phyloP scores from a whole-genome alignment of 2,113 vertebrate genomes.

The Puma concolor region DNA sequence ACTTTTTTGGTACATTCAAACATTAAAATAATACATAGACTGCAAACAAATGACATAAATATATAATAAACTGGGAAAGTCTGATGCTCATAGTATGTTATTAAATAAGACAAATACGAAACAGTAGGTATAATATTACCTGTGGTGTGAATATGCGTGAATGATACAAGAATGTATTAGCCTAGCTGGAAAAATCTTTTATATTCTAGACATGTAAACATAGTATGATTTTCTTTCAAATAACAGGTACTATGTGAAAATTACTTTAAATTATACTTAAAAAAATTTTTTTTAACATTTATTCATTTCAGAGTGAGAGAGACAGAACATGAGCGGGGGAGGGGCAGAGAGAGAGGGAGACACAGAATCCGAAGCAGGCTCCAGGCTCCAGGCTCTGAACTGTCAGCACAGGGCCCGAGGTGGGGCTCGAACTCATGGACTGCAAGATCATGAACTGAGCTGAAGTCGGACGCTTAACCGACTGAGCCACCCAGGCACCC shows the following conservation, averaged over 20 bases:
- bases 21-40: neutral
- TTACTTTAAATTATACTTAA: too few relatives aligned
- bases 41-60: neutral
- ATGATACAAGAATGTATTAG: neutral
- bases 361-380: too few relatives aligned
- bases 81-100: neutral
- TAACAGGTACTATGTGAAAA: neutral
- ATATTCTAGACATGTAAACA: neutral
- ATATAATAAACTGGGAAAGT: neutral
- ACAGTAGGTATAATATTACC: neutral
- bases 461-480: too few relatives aligned
- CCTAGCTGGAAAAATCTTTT: neutral
- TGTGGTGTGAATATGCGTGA: neutral
- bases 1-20: neutral
- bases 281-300: too few relatives aligned
- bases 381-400: too few relatives aligned
- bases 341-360: too few relatives aligned
- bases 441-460: too few relatives aligned
- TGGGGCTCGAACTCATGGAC: too few relatives aligned
- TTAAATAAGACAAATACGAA: neutral
- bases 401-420: too few relatives aligned
- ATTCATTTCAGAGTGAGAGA: too few relatives aligned
- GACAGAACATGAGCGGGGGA: too few relatives aligned
- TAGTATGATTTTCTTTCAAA: neutral
- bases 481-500: too few relatives aligned